Percentiles rank a stretch among this genome's conserved stretches.
These are phyloP conservation scores for Ophiodon elongatus DNA, from an alignment of 2,113 vertebrate species.

Conservation along the genomic window DNA sequence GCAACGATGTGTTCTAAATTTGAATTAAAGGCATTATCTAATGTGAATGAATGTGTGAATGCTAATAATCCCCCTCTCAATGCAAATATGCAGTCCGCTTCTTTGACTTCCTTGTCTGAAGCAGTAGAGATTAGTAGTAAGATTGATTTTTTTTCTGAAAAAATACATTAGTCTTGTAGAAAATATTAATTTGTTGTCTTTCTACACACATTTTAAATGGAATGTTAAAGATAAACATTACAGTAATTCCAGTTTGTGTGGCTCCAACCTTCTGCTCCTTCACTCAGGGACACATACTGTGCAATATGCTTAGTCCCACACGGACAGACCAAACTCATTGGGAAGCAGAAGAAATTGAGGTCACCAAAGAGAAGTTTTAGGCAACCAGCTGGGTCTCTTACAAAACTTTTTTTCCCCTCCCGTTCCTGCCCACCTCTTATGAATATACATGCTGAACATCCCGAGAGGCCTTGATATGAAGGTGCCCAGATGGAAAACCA, in stretches of 20 bases:
- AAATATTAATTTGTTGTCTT: conserved; percentile 8
- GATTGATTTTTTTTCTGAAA: background rate
- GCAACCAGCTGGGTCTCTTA: conserved; percentile 80
- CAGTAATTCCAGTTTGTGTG: background rate
- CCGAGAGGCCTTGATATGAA: conserved; percentile 73
- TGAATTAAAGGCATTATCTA: background rate
- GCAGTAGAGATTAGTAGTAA: conserved; percentile 22
- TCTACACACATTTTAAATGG: background rate
- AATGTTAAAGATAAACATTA: background rate
- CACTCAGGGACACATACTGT: conserved; percentile 30
- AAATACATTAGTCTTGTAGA: conserved; percentile 12
- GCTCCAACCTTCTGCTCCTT: conserved; percentile 31
- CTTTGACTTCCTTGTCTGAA: conserved; percentile 10
- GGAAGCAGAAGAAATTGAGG: conserved; percentile 77
- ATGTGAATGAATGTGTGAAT: conserved; percentile 29
- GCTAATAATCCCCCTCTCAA: conserved; percentile 6
- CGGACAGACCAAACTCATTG: conserved; percentile 48
- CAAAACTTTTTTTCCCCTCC: conserved; percentile 68
- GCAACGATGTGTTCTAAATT: conserved; percentile 13
- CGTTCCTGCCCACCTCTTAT: conserved; percentile 71
- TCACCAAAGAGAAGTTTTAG: conserved; percentile 79
- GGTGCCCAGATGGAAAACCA: conserved; percentile 83
- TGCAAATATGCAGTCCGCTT: conserved; percentile 5
- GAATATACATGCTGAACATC: conserved; percentile 83
- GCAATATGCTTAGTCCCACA: conserved; percentile 38